Base-by-base conservation (phyloP, 2,113 vertebrate species). In the Engraulis encrasicolus region DNA sequence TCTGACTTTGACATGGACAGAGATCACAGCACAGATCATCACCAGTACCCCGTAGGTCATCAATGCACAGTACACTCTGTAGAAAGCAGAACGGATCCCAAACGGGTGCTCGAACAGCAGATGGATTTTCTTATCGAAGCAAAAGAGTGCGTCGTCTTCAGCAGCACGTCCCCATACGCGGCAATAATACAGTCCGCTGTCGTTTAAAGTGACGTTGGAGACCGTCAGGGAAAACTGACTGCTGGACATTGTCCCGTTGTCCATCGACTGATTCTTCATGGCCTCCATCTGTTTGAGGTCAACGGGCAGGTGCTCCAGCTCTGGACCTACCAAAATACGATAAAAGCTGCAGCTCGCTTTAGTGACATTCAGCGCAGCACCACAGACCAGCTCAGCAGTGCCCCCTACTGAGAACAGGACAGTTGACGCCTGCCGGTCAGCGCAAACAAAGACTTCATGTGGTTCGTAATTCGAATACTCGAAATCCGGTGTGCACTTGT, bases 111-210 rank as follows among this genome's bases (percentile, higher is more conserved):
- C 31, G 23, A 12, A 2, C n/a, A 66, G 58, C 58, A 66, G 20
- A 31, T 18, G 52, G 58, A n/a, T 86, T 93, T 91, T 83, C 91
- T 91, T 85, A 89, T 88, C 92, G 31, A 31, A 31, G 58, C 58
- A 66, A 27, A 66, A 66, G 40, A 45, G 40, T 31, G 6, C 2
- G 9, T 11, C 1, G n/a, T 31, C 23, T 66, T 66, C 58, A 66
- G 58, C n/a, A n/a, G n/a, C 27, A 27, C 14, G 14, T 66, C 58
- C 58, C 58, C 58, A 66, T 2, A 66, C 31, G 27, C 1, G 58
- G 58, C 58, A 66, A 27, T 11, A 11, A 66, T 66, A 66, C 23
- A 66, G n/a, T 66, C 23, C 58, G 31, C 58, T 66, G 58, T 66
- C 58, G 31, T 66, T 66, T 11, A 66, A 9, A 27, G 58, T 31